These are phyloP conservation scores for Chrysodeixis includens DNA, from an alignment of 2,888 invertebrate genomes.

Conservation along the genomic window DNA sequence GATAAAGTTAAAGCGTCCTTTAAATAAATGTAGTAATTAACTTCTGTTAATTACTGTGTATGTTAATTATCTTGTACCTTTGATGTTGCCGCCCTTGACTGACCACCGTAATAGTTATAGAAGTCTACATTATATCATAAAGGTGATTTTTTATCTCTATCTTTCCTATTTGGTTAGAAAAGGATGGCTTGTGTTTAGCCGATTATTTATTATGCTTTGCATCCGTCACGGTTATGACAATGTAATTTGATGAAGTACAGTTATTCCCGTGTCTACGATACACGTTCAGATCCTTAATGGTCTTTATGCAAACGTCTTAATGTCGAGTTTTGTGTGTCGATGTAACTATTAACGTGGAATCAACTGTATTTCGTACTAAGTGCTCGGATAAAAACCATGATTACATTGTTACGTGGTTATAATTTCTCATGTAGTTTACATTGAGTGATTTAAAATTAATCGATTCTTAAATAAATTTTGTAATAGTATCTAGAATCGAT, in stretches of 20 bases:
- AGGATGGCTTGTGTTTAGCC: neutral
- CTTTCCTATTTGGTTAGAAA: neutral
- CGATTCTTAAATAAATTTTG: neutral
- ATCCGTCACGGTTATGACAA: constrained; percentile 4
- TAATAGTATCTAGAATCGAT: neutral
- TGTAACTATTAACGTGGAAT: neutral
- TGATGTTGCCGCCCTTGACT: constrained; percentile 6
- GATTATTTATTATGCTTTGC: neutral
- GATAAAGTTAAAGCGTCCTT: neutral
- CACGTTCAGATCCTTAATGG: neutral
- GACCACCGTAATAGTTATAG: constrained; percentile 2
- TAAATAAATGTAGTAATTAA: constrained; percentile 7
- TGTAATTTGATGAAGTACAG: neutral
- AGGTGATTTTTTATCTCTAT: neutral
- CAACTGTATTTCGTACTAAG: neutral
- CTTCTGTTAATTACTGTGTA: constrained; percentile 6
- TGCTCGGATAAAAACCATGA: neutral
- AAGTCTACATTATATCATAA: neutral
- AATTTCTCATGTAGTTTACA: neutral
- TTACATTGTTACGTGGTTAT: neutral
- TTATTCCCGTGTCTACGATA: neutral
- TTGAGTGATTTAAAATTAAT: neutral
- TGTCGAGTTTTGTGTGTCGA: neutral
- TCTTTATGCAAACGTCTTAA: neutral
- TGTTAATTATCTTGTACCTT: constrained; percentile 6